These are phyloP conservation scores for Scaptomyza reducta DNA, from an alignment of 2,888 invertebrate species.

Conservation along the genomic window DNA sequence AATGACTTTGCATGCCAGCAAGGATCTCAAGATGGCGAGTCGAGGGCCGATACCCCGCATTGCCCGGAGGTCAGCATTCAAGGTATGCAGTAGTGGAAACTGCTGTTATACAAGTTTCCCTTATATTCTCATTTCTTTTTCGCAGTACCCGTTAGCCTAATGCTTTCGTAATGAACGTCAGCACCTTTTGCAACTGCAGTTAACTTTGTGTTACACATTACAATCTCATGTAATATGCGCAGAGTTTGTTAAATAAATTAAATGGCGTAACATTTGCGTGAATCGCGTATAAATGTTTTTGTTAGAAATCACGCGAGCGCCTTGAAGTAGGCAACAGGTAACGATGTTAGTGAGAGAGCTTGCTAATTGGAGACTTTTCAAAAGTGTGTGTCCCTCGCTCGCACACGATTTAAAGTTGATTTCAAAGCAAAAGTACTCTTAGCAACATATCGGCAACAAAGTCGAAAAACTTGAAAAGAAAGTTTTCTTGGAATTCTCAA, in stretches of 20 bases:
- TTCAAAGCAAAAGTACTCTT: background rate
- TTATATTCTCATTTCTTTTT: background rate
- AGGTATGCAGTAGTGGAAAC: conserved; percentile 1
- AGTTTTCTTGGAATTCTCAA: background rate
- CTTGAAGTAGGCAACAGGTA: conserved; percentile 61
- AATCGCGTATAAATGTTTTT: conserved; percentile 13
- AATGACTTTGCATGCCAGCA: conserved; percentile 71
- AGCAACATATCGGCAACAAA: background rate
- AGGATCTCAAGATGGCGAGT: conserved; percentile 37
- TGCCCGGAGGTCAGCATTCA: conserved; percentile 31
- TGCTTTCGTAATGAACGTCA: conserved; percentile 1
- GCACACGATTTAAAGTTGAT: background rate
- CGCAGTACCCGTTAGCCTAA: background rate
- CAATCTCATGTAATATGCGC: conserved; percentile 26
- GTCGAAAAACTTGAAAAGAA: background rate
- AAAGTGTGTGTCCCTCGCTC: conserved; percentile 4
- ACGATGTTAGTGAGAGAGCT: conserved; percentile 12
- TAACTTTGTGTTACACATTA: conserved; percentile 19
- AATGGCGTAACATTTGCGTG: conserved; percentile 63
- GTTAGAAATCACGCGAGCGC: conserved; percentile 57
- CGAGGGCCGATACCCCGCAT: conserved; percentile 4
- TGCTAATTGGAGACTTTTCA: conserved; percentile 14
- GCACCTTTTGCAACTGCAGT: conserved; percentile 33
- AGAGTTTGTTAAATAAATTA: conserved; percentile 48
- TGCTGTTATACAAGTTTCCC: conserved; percentile 12